Base-by-base conservation (phyloP, 1,140 invertebrate genomes). In the Anastrepha obliqua region DNA sequence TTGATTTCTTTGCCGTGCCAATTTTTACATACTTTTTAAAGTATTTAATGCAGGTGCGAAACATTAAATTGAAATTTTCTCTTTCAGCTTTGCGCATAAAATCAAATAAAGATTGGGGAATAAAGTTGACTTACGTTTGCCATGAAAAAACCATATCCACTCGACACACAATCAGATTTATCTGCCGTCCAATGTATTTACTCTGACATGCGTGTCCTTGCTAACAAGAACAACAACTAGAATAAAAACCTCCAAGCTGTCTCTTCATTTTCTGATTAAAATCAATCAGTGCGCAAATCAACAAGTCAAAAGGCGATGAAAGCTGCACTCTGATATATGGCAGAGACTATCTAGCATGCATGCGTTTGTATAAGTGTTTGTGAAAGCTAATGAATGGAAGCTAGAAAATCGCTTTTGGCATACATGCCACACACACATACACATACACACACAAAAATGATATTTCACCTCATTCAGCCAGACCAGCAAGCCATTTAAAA, bases 251-350 rank as follows among this genome's bases (percentile, higher is more conserved):
- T 11, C 0, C 17, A 9, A 74, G 44, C 70, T 74, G 70, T 44
- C 70, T 17, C 42, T 74, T 74, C 70, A 47, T 44, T 44, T 74
- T n/a, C 44, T 74, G 70, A 74, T 74, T 74, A 74, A 74, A 74
- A 74, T 74, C 70, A 74, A 74, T 74, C 70, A 74, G 44, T 13
- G 44, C 70, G 70, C 44, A 74, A 74, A 39, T 74, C 70, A 74
- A 74, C 44, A 74, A 74, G 70, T 74, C 70, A 74, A 47, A 74
- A 74, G 64, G 44, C 70, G 70, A 74, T 51, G 70, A 74, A 47
- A 74, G 42, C 42, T 47, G 44, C 42, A 17, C 42, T 74, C 39
- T 74, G 70, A 15, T 47, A 74, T 74, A 29, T 74, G 44, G 42
- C 70, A 74, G 15, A 9, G 11, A 42, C 2, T 17, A 70, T 15